phyloP scores from a whole-genome alignment of 2,113 vertebrate genomes.

The Neotoma lepida region DNA sequence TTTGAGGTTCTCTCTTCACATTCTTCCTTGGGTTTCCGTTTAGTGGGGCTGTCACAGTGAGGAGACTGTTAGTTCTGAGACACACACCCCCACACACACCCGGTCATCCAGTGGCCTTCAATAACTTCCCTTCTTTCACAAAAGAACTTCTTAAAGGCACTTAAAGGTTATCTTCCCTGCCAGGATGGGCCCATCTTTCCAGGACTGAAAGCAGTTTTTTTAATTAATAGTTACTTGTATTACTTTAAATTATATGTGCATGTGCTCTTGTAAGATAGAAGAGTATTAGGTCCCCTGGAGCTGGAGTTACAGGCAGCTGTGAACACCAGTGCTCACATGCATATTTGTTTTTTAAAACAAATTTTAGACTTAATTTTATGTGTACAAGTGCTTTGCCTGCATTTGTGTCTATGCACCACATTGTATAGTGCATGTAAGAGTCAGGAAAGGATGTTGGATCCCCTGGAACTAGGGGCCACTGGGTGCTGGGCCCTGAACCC shows the following conservation, averaged over 20 bases:
- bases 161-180: neutral
- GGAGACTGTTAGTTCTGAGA: neutral
- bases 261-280: neutral
- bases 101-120: neutral
- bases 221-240: neutral
- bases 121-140: neutral
- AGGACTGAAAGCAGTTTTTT: neutral
- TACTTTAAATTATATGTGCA: neutral
- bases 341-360: too few species aligned
- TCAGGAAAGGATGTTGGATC: neutral
- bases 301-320: neutral
- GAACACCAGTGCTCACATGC: neutral
- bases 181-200: neutral
- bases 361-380: neutral
- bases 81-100: neutral
- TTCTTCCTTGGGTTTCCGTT: slow-evolving; percentile 70
- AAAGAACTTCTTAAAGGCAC: neutral
- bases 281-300: neutral
- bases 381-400: neutral
- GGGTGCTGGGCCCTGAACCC: neutral
- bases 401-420: neutral
- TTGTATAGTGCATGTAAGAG: neutral
- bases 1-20: neutral
- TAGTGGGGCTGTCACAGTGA: slow-evolving; percentile 61
- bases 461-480: neutral